Percentiles rank a stretch among this genome's conserved stretches.
These are phyloP conservation scores for Diploscapter pachys DNA, from an alignment of 1,140 invertebrate genomes.

Conservation along the genomic window DNA sequence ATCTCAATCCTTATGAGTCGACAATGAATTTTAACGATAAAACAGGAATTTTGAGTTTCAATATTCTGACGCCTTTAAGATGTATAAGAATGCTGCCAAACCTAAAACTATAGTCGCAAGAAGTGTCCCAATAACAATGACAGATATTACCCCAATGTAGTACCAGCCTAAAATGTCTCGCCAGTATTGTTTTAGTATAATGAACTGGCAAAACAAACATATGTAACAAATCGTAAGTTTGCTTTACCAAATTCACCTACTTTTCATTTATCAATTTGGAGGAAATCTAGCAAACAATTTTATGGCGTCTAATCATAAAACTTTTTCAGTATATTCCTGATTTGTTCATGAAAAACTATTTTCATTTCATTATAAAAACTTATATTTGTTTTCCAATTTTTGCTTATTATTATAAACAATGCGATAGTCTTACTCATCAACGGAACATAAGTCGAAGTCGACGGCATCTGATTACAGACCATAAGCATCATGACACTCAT, in stretches of 20 bases:
- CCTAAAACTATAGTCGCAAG: conserved; percentile 47
- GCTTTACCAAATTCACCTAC: background rate
- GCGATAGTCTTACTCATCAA: conserved; percentile 44
- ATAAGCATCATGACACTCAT: conserved; percentile 57
- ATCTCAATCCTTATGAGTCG: too few relatives aligned
- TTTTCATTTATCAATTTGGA: background rate
- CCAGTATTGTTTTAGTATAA: background rate
- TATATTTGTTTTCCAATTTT: too few relatives aligned
- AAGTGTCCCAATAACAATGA: conserved; percentile 55
- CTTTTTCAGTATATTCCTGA: too few relatives aligned
- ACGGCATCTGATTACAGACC: conserved; percentile 58
- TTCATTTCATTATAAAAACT: background rate
- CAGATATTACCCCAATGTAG: conserved; percentile 57
- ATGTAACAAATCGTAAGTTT: too few relatives aligned
- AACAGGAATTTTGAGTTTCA: too few relatives aligned
- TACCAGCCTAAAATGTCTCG: conserved; percentile 44
- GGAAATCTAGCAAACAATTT: background rate
- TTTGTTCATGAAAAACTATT: background rate
- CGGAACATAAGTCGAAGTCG: conserved; percentile 54
- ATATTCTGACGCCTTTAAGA: too few relatives aligned
- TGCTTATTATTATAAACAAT: background rate
- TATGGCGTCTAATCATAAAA: too few relatives aligned
- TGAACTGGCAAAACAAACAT: too few relatives aligned
- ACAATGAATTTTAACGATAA: too few relatives aligned
- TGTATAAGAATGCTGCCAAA: too few relatives aligned